Evolutionary conservation across 2,797 vertebrate species (phyloP), one percentile per base, ranked within the genome.

Genomic region (Scyliorhinus canicula): DNA sequence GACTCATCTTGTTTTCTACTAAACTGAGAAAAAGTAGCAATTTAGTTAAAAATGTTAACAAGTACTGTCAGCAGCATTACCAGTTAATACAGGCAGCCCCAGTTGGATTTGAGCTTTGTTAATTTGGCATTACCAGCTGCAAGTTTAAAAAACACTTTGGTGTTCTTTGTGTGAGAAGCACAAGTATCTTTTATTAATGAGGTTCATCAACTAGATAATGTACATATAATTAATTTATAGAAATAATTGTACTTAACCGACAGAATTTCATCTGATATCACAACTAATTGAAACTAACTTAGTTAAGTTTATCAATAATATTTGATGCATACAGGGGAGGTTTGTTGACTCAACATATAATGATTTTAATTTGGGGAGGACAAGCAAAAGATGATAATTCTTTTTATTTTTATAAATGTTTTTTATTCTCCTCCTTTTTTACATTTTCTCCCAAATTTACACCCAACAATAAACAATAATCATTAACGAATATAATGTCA

Each of bases 1-100:
- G 98, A 97, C 98, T 99, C 99, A 99, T 99, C 96, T 98, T 98
- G 96, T 95, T 94, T 91, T 94, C 93, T 50, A 94, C 93, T 94
- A 94, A 47, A 71, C 67, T 94, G 93, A 71, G 93, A 94, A 74
- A 94, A 94, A 94, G 90, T 94, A 94, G 67, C 50, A 94, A 94
- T 55, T 94, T 71, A 74, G 69, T 94, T 71, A 94, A 52, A 93
- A 94, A 74, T 94, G 31, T 71, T 69, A 71, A 90, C 52, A 44
- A 24, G 7, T 91, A 91, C 57, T 65, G 19, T 11, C 40, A 52
- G 44, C 24, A 71, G 93, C 67, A 94, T 74, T 31, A 94, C 44
- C 11, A 94, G 28, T 74, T 74, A 94, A 35, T 67, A n/a, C 6
- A 94, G 47, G 7, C 28, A 94, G 67, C 47, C 28, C 47, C 93